These are phyloP conservation scores for Protodeltote pygarga DNA, from an alignment of 2,888 invertebrate species.

Conservation along the genomic window DNA sequence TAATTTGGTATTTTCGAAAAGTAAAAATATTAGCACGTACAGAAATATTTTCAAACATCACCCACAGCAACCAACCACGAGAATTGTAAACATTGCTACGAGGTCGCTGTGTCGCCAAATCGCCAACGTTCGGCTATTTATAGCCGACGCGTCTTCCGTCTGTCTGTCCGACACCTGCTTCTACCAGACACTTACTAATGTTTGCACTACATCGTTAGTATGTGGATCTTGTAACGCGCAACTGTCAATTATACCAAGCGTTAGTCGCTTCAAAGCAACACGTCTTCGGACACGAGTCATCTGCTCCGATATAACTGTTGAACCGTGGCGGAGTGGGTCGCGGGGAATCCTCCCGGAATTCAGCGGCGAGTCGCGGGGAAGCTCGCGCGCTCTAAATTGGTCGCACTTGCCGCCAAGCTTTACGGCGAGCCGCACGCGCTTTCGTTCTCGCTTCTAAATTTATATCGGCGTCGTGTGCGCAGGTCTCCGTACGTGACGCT, in stretches of 20 bases:
- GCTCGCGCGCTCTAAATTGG: constrained; percentile 80
- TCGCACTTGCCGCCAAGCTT: constrained; percentile 81
- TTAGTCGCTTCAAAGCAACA: constrained; percentile 59
- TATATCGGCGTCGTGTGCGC: constrained; percentile 70
- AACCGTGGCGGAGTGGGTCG: constrained; percentile 75
- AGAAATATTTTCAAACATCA: constrained; percentile 35
- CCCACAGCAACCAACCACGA: constrained; percentile 64
- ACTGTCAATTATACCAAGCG: constrained; percentile 48
- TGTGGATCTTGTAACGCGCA: constrained; percentile 41
- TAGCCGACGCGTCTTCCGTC: constrained; percentile 81
- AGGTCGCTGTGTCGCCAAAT: constrained; percentile 81
- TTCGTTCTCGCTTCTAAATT: constrained; percentile 51
- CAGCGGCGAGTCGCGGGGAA: constrained; percentile 75
- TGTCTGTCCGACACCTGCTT: constrained; percentile 81
- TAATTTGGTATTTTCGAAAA: too few relatives aligned
- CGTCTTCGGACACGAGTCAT: constrained; percentile 63
- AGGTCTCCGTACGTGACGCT: constrained; percentile 89
- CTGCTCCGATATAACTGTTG: constrained; percentile 72
- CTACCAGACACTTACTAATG: constrained; percentile 55
- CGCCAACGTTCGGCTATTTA: constrained; percentile 79
- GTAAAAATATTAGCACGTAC: not conserved
- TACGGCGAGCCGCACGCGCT: constrained; percentile 74
- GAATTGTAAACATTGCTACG: constrained; percentile 80
- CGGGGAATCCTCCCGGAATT: constrained; percentile 84
- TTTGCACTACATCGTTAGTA: constrained; percentile 53